phyloP scores from a whole-genome alignment of 2,888 invertebrate species.

The Drosophila borborema region DNA sequence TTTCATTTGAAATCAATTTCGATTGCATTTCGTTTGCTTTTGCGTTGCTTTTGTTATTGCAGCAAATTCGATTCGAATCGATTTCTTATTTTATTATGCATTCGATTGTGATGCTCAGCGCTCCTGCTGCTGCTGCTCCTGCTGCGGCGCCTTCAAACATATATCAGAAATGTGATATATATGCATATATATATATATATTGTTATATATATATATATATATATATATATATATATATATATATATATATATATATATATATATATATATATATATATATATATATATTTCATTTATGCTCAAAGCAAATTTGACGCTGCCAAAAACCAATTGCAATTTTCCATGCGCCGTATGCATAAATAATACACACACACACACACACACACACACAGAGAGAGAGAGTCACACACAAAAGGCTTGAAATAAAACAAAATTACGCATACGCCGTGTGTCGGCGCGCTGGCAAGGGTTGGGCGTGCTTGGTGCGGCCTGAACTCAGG shows the following conservation, averaged over 20 bases:
- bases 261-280: conserved; percentile 31
- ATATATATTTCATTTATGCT: conserved; percentile 64
- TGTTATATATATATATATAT: no score
- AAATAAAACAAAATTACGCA: conserved; percentile 78
- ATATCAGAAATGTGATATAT: not conserved
- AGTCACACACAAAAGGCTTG: conserved; percentile 37
- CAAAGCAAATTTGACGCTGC: conserved; percentile 68
- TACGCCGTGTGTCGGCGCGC: conserved; percentile 61
- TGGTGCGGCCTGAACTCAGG: conserved; percentile 29
- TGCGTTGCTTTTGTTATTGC: conserved; percentile 18
- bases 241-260: conserved; percentile 34
- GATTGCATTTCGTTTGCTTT: conserved; percentile 5
- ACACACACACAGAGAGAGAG: conserved; percentile 6
- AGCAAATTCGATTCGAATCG: conserved; percentile 46
- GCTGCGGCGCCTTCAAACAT: conserved; percentile 19
- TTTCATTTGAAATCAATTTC: conserved; percentile 26
- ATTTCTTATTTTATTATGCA: conserved; percentile 53
- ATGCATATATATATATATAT: conserved; percentile 3
- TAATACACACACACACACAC: conserved; percentile 59
- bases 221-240: conserved; percentile 13
- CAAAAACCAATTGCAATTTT: conserved; percentile 79
- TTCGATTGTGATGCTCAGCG: conserved; percentile 34
- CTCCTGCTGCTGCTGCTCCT: not conserved
- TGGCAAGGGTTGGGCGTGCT: not conserved
- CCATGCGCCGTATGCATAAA: conserved; percentile 76